A percentile compares a stretch with the other conserved stretches of the same genome.
These are phyloP conservation scores for Mastomys natalensis DNA, from an alignment of 2,113 vertebrate genomes.

Conservation along the genomic window DNA sequence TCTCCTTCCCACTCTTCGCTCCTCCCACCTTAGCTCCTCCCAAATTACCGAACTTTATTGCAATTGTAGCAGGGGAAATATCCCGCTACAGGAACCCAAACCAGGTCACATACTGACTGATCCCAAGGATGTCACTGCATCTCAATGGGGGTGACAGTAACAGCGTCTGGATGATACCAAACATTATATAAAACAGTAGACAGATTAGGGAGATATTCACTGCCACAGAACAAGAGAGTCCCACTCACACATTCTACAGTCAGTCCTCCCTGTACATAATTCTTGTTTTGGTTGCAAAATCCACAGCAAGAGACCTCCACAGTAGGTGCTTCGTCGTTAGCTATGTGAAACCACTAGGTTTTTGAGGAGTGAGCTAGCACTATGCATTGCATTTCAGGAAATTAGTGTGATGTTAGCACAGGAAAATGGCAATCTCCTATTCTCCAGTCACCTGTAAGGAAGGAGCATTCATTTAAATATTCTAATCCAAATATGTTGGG, in stretches of 20 bases:
- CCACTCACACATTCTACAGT: background rate
- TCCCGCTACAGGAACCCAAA: background rate
- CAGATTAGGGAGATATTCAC: background rate
- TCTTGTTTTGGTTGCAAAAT: background rate
- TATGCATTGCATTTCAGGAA: background rate
- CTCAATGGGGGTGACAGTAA: background rate
- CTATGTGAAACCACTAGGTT: background rate
- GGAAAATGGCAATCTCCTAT: background rate
- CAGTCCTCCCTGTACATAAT: background rate
- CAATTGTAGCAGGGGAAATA: no score
- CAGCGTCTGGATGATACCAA: background rate
- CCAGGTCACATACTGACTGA: background rate
- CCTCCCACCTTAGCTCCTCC: no score
- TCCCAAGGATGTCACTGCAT: background rate
- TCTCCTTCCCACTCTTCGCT: no score
- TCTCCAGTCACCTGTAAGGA: constrained; percentile 30
- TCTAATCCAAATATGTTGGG: background rate
- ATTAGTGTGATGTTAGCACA: background rate
- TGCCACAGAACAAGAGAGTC: no score
- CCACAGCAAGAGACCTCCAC: background rate
- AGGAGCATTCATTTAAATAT: background rate
- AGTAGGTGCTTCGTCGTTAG: background rate
- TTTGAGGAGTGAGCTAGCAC: background rate
- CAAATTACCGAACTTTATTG: no score
- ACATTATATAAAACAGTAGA: background rate